Evolutionary conservation across 2,888 invertebrate genomes (phyloP), one percentile per base, ranked within the genome.

Genomic region (Epinotia bilunana): DNA sequence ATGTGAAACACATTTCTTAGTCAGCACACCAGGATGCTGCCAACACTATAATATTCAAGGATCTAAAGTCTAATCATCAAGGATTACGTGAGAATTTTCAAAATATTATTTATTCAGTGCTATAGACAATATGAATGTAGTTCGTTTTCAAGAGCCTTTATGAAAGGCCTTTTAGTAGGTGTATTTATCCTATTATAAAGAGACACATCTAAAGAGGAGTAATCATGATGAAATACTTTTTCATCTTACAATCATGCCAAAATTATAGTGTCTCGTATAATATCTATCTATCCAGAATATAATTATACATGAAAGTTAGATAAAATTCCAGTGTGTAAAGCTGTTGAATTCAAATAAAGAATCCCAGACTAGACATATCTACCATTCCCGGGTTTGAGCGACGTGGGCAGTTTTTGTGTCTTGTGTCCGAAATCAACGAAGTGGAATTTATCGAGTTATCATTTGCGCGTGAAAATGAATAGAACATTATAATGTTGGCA

Each of bases 381-480:
- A 33, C 55, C 1, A 12, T 53, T 33, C 18, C 9, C n/a, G 11
- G 55, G 33, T 67, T 67, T 55, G 67, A 67, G 33, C 33, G 67
- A 67, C 67, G 65, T 33, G 28, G 39, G 12, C 55, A 20, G 53
- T 61, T 61, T 61, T 61, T 33, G n/a, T 55, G n/a, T 53, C 39
- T 46, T 33, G n/a, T n/a, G 28, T 16, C 55, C 39, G 28, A 20
- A 67, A 55, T 18, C 18, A n/a, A 39, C n/a, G 61, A 55, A 67
- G 33, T 33, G 20, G n/a, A 67, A 67, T 18, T 55, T 23, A 49
- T 49, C 33, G 55, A 67, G 53, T 65, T 33, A 65, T 53, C 28
- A 55, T 67, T 55, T 67, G 67, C 12, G 33, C 33, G 39, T 33
- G 55, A 67, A 67, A 39, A 57, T 55, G 67, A 67, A 67, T 67